Evolutionary conservation across 2,888 invertebrate genomes (phyloP).

Genomic region (Ectemnius cavifrons): DNA sequence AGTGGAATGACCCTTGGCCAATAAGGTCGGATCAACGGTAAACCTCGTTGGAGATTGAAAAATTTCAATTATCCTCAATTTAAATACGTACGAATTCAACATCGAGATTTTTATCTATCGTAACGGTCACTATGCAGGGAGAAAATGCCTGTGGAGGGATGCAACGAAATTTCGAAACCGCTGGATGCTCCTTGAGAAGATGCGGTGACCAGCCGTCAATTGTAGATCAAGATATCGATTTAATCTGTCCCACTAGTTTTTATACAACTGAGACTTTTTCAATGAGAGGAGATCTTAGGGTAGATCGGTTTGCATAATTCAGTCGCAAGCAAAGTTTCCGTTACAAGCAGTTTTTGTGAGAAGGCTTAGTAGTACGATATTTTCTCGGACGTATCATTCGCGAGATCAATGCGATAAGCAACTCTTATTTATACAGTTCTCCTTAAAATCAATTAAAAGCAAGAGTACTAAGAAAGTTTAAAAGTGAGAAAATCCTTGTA

Average conservation of each 20-base stretch:
- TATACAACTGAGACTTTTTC: conserved; percentile 40
- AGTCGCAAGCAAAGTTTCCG: conserved; percentile 14
- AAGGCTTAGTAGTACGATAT: no score
- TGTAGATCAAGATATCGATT: conserved; percentile 63
- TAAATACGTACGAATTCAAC: conserved; percentile 44
- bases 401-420: no score
- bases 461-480: neutral
- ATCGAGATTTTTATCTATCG: conserved; percentile 42
- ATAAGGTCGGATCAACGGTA: conserved; percentile 22
- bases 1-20: conserved; percentile 31
- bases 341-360: no score
- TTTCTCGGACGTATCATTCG: no score
- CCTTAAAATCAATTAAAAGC: no score
- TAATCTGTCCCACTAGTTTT: conserved; percentile 50
- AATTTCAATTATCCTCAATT: conserved; percentile 43
- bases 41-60: neutral
- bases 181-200: conserved; percentile 30
- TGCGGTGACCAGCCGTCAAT: conserved; percentile 50
- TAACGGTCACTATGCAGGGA: conserved; percentile 42
- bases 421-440: no score
- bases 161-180: conserved; percentile 35
- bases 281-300: conserved; percentile 54
- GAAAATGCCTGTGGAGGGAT: conserved; percentile 40
- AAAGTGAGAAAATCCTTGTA: conserved; percentile 1
- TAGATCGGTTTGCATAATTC: conserved; percentile 60